A percentile compares a stretch with the other conserved stretches of the same genome.
Evolutionary conservation across 2,113 vertebrate genomes (phyloP).

Genomic region (Delphinus delphis): DNA sequence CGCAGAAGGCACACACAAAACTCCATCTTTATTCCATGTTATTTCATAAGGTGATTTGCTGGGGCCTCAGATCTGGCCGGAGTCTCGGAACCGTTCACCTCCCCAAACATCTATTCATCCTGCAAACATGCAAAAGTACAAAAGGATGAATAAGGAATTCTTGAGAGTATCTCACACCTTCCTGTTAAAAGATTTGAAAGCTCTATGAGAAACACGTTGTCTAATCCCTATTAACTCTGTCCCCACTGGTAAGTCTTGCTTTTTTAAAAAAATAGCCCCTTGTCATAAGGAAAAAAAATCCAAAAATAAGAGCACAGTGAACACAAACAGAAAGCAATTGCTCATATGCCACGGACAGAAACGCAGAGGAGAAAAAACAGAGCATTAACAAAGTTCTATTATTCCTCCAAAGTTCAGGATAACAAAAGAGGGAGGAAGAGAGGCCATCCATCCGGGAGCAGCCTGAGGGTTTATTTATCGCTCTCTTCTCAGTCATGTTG

Average conservation of each 20-base stretch:
- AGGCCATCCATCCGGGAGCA: background rate
- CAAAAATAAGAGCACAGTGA: background rate
- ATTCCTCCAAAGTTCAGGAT: background rate
- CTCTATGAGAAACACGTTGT: background rate
- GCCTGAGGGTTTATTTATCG: background rate
- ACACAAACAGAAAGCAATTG: background rate
- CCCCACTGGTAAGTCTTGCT: background rate
- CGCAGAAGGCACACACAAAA: background rate
- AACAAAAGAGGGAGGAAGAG: background rate
- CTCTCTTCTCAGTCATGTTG: rapidly evolving
- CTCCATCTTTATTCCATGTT: background rate
- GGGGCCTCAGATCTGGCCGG: background rate
- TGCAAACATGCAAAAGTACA: background rate
- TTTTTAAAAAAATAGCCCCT: background rate
- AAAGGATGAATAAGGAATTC: background rate
- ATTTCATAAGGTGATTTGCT: slow-evolving; percentile 10
- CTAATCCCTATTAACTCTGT: background rate
- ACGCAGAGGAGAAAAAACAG: background rate
- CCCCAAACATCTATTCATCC: background rate
- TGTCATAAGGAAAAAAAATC: background rate
- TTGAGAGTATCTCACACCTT: background rate
- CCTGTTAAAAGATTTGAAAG: background rate
- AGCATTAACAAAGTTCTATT: background rate
- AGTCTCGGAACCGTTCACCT: background rate
- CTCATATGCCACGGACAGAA: background rate